These are phyloP conservation scores for Myotis vivesi DNA, from an alignment of 2,797 vertebrate genomes.

Conservation along the genomic window DNA sequence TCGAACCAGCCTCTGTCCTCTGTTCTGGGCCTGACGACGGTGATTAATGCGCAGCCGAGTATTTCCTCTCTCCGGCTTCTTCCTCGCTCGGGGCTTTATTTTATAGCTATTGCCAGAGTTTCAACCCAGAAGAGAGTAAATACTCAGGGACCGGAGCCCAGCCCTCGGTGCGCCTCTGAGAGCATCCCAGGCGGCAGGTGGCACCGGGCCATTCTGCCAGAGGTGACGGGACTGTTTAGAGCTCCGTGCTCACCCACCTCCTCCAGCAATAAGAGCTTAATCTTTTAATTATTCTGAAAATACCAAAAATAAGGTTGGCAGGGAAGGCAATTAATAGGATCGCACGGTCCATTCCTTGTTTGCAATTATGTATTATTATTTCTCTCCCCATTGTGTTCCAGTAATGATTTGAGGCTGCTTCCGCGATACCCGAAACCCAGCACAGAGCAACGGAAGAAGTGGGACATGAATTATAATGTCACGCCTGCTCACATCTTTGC, in stretches of 20 bases:
- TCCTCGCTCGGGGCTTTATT: slow-evolving; percentile 58
- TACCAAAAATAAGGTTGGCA: slow-evolving; percentile 60
- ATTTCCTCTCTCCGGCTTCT: slow-evolving; percentile 48
- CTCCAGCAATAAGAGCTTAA: not conserved
- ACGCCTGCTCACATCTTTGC: slow-evolving; percentile 47
- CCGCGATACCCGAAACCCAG: slow-evolving; percentile 62
- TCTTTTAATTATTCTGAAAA: slow-evolving; percentile 66
- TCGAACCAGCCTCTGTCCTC: slow-evolving; percentile 67
- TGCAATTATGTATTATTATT: slow-evolving; percentile 73
- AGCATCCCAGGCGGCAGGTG: slow-evolving; percentile 5
- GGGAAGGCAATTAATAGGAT: slow-evolving; percentile 66
- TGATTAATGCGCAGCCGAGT: slow-evolving; percentile 62
- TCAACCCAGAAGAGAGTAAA: slow-evolving; percentile 62
- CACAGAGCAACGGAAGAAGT: slow-evolving; percentile 63
- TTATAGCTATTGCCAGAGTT: slow-evolving; percentile 68
- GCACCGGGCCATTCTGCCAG: slow-evolving; percentile 13
- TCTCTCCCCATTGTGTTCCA: slow-evolving; percentile 57
- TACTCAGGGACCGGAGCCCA: slow-evolving; percentile 33
- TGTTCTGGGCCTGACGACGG: slow-evolving; percentile 55
- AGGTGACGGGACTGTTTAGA: slow-evolving; percentile 12
- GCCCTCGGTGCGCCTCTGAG: slow-evolving; percentile 2
- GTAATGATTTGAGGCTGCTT: slow-evolving; percentile 68
- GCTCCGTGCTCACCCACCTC: slow-evolving; percentile 42
- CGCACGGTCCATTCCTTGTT: slow-evolving; percentile 48
- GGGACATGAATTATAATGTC: slow-evolving; percentile 63